A percentile compares a stretch with the other conserved stretches of the same genome.
Conservation (phyloP, 1,140 invertebrate species). For the Sinonovacula constricta region DNA sequence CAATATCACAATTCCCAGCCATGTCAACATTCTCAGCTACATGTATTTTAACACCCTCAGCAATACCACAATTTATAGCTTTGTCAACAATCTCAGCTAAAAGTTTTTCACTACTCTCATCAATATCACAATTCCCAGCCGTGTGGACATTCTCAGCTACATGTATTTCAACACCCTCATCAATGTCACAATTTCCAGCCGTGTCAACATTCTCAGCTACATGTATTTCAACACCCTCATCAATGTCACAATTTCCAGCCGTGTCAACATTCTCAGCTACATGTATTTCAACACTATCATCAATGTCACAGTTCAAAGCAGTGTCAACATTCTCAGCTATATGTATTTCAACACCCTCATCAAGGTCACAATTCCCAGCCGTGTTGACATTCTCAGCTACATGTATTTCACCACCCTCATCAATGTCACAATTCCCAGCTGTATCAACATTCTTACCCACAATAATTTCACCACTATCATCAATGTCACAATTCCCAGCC, state of each 20-base stretch:
- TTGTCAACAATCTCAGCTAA: conserved; percentile 3
- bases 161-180: conserved; percentile 9
- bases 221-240: conserved; percentile 11
- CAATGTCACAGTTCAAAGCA: conserved; percentile 6
- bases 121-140: conserved; percentile 1
- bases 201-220: conserved; percentile 6
- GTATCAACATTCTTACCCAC: conserved; percentile 7
- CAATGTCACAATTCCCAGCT: conserved; percentile 16
- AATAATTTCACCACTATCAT: conserved; percentile 4
- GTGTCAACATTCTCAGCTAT: conserved; percentile 13
- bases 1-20: conserved; percentile 8
- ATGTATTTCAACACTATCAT: conserved; percentile 8
- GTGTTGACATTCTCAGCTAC: conserved; percentile 6
- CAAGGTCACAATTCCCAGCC: conserved; percentile 2
- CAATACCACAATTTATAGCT: conserved; percentile 3
- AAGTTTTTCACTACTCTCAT: not conserved
- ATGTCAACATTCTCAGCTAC: conserved; percentile 6
- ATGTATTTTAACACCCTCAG: conserved; percentile 12
- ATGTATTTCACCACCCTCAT: conserved; percentile 15
- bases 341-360: conserved; percentile 13
- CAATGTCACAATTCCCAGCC: conserved; percentile 3
- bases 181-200: conserved; percentile 1
- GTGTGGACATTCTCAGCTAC: conserved; percentile 1
- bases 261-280: conserved; percentile 10
- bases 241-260: conserved; percentile 14